Evolutionary conservation across 2,113 vertebrate genomes (phyloP).

Genomic region (Jacana jacana): DNA sequence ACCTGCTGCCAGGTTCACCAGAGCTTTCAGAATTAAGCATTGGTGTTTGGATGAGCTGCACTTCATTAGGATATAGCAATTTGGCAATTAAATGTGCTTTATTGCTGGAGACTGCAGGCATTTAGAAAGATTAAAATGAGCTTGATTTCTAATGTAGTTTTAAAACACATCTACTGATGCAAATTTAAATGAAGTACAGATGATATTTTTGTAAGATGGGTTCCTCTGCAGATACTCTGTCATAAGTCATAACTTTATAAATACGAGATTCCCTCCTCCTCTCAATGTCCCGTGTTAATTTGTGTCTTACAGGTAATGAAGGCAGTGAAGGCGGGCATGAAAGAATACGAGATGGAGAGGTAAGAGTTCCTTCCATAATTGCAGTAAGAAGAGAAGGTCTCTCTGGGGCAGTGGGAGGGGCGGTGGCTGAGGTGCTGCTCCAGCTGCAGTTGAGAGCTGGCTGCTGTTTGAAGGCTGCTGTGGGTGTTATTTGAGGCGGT

Average conservation of each 20-base stretch:
- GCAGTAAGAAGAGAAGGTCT: slow-evolving; percentile 2
- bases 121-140: not conserved
- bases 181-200: slow-evolving; percentile 10
- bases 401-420: not conserved
- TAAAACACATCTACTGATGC: slow-evolving; percentile 7
- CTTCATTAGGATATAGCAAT: not conserved
- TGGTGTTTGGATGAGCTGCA: not conserved
- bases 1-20: not conserved
- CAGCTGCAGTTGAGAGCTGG: not conserved
- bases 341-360: slow-evolving; percentile 82
- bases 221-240: slow-evolving; percentile 22
- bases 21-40: not conserved
- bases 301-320: slow-evolving; percentile 82
- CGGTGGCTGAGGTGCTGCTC: not conserved
- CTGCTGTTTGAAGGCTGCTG: not conserved
- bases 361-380: slow-evolving; percentile 68
- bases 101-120: not conserved
- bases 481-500: not conserved
- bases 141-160: not conserved
- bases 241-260: slow-evolving; percentile 40
- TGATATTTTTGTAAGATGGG: slow-evolving; percentile 7
- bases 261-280: slow-evolving; percentile 23
- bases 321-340: slow-evolving; percentile 78
- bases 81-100: not conserved
- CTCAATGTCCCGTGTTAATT: slow-evolving; percentile 54